Percentiles rank a stretch among this genome's conserved stretches.
Conservation (phyloP, 2,797 vertebrate species). For the Synanceia verrucosa region DNA sequence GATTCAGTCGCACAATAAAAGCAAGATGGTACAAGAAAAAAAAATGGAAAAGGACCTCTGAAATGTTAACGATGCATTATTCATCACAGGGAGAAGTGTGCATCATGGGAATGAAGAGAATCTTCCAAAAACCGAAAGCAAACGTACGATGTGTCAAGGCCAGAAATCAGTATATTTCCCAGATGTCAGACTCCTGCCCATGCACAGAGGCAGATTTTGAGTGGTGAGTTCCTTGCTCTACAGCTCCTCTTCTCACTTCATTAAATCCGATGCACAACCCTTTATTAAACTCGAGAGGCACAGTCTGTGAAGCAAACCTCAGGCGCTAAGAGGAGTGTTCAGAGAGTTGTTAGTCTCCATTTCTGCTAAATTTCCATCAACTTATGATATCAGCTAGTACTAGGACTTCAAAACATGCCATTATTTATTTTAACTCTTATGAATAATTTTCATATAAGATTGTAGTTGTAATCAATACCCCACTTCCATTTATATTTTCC, state of each 20-base stretch:
- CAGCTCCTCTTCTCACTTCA: conserved; percentile 65
- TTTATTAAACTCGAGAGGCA: conserved; percentile 62
- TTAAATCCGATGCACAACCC: conserved; percentile 62
- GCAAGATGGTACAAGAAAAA: conserved; percentile 21
- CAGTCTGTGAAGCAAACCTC: conserved; percentile 50
- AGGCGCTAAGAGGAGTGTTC: conserved; percentile 37
- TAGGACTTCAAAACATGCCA: not conserved
- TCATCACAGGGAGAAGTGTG: conserved; percentile 85
- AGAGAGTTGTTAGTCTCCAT: conserved; percentile 23
- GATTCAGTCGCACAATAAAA: conserved; percentile 53
- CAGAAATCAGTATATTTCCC: conserved; percentile 87
- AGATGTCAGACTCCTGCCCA: conserved; percentile 90
- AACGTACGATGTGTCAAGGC: conserved; percentile 92
- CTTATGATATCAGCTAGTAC: not conserved
- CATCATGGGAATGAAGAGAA: conserved; percentile 95
- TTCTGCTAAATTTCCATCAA: conserved; percentile 11
- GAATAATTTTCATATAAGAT: not conserved
- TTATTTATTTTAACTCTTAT: not conserved
- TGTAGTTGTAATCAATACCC: not conserved
- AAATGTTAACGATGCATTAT: conserved; percentile 73
- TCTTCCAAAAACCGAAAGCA: conserved; percentile 91
- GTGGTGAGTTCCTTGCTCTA: conserved; percentile 85
- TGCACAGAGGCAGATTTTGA: conserved; percentile 95
- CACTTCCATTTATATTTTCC: not conserved
- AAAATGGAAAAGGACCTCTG: conserved; percentile 25